These are phyloP conservation scores for Geopemphigus sp. DNA, from an alignment of 1,140 invertebrate genomes.

Conservation along the genomic window DNA sequence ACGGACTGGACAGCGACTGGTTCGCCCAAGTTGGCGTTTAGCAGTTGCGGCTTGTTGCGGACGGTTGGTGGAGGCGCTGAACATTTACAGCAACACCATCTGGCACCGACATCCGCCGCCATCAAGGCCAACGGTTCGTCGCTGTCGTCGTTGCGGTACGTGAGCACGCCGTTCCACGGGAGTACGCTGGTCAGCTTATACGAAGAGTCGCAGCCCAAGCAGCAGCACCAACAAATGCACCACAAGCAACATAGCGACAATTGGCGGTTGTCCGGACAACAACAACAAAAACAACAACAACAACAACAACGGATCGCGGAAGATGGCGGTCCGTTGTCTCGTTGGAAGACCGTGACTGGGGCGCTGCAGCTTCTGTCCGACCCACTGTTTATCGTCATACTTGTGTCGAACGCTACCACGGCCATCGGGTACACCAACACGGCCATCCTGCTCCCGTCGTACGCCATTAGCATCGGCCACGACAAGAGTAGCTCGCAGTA, in stretches of 20 bases:
- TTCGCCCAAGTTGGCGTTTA: slow-evolving; percentile 34
- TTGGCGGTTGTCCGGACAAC: no score
- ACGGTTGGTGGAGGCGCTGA: neutral
- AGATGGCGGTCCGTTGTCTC: neutral
- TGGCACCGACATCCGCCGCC: neutral
- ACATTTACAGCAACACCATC: neutral
- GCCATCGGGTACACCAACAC: slow-evolving; percentile 85
- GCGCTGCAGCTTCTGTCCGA: slow-evolving; percentile 68
- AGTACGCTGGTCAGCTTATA: slow-evolving; percentile 75
- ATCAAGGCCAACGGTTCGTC: slow-evolving; percentile 54
- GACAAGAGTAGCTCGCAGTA: slow-evolving; percentile 68
- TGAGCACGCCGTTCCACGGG: slow-evolving; percentile 79
- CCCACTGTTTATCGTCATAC: slow-evolving; percentile 75
- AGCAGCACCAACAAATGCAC: no score
- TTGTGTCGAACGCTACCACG: slow-evolving; percentile 79
- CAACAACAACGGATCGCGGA: neutral
- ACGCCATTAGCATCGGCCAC: slow-evolving; percentile 68
- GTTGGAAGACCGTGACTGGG: neutral
- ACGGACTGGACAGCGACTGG: neutral
- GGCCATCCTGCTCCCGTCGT: slow-evolving; percentile 73
- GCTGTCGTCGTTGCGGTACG: slow-evolving; percentile 76
- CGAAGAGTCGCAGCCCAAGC: slow-evolving; percentile 68
- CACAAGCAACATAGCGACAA: no score
- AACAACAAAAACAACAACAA: no score
- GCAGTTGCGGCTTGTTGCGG: slow-evolving; percentile 52